Percentiles rank a stretch among this genome's conserved stretches.
phyloP scores from a whole-genome alignment of 2,113 vertebrate genomes.

The Genyomyrus donnyi region DNA sequence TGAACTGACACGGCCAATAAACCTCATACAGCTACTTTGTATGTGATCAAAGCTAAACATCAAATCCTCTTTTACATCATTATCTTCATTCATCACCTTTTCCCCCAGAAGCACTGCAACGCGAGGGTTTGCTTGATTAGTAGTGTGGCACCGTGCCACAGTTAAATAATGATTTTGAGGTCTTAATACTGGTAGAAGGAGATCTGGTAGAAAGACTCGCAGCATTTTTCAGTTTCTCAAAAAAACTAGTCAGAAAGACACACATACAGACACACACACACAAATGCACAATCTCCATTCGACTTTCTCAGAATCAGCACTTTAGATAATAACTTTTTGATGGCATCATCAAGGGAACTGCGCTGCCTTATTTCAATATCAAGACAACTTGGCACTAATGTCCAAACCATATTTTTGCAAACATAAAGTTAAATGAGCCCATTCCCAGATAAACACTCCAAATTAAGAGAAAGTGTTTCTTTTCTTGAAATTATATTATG shows the following conservation, averaged over 20 bases:
- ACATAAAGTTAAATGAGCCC: conserved; percentile 4
- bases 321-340: neutral
- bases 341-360: neutral
- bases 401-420: neutral
- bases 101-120: neutral
- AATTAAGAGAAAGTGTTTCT: neutral
- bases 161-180: neutral
- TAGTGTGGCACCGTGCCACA: neutral
- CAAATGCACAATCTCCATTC: neutral
- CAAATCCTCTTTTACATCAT: neutral
- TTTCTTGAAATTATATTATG: neutral
- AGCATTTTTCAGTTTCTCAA: neutral
- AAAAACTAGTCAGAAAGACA: neutral
- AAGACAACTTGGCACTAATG: neutral
- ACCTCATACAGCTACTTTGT: neutral
- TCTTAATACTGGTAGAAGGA: neutral
- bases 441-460: neutral
- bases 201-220: neutral
- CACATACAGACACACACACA: neutral
- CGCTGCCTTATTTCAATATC: neutral
- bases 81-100: neutral
- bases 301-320: conserved; percentile 8
- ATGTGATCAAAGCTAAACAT: neutral
- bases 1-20: neutral
- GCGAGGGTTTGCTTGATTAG: neutral